Percentiles rank a stretch among this genome's conserved stretches.
Conservation (phyloP, 2,888 invertebrate species). For the Leptogaster cylindrica region DNA sequence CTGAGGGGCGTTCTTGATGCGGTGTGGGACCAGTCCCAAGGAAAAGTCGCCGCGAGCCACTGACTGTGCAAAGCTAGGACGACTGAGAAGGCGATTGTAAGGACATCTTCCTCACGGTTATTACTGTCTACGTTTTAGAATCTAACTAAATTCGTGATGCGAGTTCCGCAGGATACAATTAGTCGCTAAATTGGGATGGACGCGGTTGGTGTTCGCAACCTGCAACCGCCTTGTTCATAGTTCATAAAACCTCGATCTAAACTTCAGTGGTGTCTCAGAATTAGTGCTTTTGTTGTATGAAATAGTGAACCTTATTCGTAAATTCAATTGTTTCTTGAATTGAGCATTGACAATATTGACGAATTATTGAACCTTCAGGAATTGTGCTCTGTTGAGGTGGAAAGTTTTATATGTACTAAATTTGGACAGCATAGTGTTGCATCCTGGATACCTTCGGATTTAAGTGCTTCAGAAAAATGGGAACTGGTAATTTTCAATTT, state of each 20-base stretch:
- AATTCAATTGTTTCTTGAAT: too few relatives aligned
- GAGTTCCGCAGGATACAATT: conserved; percentile 42
- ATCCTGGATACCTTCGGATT: conserved; percentile 62
- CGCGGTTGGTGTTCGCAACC: conserved; percentile 42
- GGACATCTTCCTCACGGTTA: conserved; percentile 20
- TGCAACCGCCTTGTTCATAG: conserved; percentile 4
- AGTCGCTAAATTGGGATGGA: conserved; percentile 46
- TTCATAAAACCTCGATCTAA: conserved; percentile 13
- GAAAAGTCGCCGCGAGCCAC: conserved; percentile 46
- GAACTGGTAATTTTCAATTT: conserved; percentile 60
- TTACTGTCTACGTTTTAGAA: background rate
- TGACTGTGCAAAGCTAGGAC: conserved; percentile 45
- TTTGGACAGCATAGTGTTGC: conserved; percentile 41
- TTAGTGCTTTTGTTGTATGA: conserved; percentile 8
- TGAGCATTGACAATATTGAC: too few relatives aligned
- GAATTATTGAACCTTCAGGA: background rate
- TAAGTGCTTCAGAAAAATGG: conserved; percentile 63
- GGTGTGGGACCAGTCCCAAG: conserved; percentile 17
- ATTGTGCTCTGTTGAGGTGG: background rate
- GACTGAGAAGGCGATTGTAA: conserved; percentile 17
- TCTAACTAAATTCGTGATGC: background rate
- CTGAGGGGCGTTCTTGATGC: background rate
- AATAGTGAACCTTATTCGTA: too few relatives aligned
- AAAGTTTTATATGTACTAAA: conserved; percentile 19
- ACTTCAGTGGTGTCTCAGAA: background rate